phyloP scores from a whole-genome alignment of 2,113 vertebrate species.

The Prionailurus bengalensis region DNA sequence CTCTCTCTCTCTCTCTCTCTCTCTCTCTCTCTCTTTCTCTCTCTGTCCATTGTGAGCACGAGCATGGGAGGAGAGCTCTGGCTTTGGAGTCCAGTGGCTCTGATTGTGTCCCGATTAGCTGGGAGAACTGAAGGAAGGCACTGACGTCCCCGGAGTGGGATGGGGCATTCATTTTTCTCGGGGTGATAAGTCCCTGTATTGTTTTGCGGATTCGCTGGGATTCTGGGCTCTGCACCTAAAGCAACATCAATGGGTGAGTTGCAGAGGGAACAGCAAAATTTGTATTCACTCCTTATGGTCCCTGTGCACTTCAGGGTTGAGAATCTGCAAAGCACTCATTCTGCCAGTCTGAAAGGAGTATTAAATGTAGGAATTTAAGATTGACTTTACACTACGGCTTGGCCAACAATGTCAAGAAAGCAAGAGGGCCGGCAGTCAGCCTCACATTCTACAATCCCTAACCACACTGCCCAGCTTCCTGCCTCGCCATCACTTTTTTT shows the following conservation, averaged over 20 bases:
- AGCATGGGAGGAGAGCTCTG: neutral
- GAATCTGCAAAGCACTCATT: neutral
- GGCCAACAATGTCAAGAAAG: neutral
- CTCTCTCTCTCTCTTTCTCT: too few species aligned
- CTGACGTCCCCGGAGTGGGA: neutral
- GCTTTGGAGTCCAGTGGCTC: neutral
- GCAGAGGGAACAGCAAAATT: neutral
- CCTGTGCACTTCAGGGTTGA: neutral
- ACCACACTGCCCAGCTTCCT: neutral
- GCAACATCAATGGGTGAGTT: neutral
- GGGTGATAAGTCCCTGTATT: neutral
- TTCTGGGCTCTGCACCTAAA: too few species aligned
- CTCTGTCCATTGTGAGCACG: neutral
- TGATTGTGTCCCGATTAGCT: accelerated
- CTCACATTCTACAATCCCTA: neutral
- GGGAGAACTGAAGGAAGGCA: neutral
- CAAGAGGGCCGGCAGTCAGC: neutral
- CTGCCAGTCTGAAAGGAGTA: accelerated
- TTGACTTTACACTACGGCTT: neutral
- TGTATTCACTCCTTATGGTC: neutral
- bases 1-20: neutral
- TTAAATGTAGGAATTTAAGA: neutral
- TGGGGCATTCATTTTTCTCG: neutral
- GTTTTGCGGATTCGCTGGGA: too few species aligned
- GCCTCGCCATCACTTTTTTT: neutral